Evolutionary conservation across 2,888 invertebrate genomes (phyloP), one percentile per base, ranked within the genome.

Genomic region (Mythimna lalbum): DNA sequence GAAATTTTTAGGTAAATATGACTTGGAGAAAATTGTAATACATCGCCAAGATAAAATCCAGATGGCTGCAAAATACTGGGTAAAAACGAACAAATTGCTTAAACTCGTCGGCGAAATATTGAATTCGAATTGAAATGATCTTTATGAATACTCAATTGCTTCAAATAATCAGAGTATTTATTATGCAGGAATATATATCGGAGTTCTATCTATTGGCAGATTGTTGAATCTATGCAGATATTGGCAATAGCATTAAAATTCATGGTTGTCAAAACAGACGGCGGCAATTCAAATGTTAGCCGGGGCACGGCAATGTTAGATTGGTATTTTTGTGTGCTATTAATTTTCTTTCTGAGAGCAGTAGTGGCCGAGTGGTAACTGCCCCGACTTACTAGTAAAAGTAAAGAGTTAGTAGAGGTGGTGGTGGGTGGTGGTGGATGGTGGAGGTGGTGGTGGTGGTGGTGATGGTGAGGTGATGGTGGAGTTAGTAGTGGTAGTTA

Each of bases 11-110:
- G 87, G 86, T 90, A 91, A 91, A 90, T 88, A 90, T 89, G 84
- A 88, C 82, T 87, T 81, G 80, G 82, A 88, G 87, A 89, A 91
- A 90, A 90, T 90, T 90, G 88, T 89, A 87, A 90, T 88, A 89
- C 87, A 88, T 89, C 84, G 87, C 86, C 60, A 69, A 85, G 89
- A 92, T 89, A 87, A 85, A 90, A 87, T 86, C 90, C 92, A 91
- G 92, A 93, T 91, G 91, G 87, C 89, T 87, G 84, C 78, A 81
- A 80, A 86, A 80, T 78, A 87, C 85, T 86, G 77, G 43, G 83
- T 78, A 77, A 81, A 87, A 87, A 88, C 83, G 86, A 91, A 89
- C 86, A 83, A 88, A 88, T 81, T 88, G 86, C 85, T 88, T 87
- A 59, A 73, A 53, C 85, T 87, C 87, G 82, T 78, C 84, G 82